phyloP scores from a whole-genome alignment of 2,113 vertebrate genomes.

The Clarias macrocephalus region DNA sequence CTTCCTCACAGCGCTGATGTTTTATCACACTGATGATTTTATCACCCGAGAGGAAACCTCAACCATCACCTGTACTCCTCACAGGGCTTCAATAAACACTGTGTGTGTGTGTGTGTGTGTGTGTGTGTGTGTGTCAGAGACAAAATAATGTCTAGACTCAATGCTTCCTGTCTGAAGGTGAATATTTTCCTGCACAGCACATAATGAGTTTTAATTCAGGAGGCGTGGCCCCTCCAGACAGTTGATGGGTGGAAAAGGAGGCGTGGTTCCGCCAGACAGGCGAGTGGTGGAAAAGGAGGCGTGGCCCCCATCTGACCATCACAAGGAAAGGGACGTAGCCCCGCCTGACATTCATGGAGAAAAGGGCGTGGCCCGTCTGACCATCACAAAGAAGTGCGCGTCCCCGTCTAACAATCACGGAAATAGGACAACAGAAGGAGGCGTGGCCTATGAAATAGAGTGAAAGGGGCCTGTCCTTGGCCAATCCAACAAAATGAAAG shows the following conservation, averaged over 20 bases:
- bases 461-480: too few species aligned
- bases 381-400: too few species aligned
- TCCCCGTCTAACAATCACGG: rapidly evolving
- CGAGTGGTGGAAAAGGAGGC: neutral
- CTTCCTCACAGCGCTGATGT: conserved; percentile 12
- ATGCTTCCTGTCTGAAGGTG: neutral
- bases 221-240: neutral
- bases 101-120: neutral
- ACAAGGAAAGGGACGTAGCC: neutral
- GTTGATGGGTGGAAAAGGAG: neutral
- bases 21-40: neutral
- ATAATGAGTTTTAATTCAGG: too few species aligned
- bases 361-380: neutral
- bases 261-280: neutral
- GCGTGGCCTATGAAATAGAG: neutral
- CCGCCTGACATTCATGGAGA: rapidly evolving
- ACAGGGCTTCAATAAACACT: neutral
- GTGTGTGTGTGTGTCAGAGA: neutral
- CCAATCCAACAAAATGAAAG: too few species aligned
- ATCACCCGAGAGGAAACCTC: neutral
- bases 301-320: too few species aligned
- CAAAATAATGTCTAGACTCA: neutral
- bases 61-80: neutral
- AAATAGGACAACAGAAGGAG: too few species aligned
- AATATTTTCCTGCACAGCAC: neutral